These are phyloP conservation scores for Anhinga anhinga DNA, from an alignment of 2,113 vertebrate genomes.

Conservation along the genomic window DNA sequence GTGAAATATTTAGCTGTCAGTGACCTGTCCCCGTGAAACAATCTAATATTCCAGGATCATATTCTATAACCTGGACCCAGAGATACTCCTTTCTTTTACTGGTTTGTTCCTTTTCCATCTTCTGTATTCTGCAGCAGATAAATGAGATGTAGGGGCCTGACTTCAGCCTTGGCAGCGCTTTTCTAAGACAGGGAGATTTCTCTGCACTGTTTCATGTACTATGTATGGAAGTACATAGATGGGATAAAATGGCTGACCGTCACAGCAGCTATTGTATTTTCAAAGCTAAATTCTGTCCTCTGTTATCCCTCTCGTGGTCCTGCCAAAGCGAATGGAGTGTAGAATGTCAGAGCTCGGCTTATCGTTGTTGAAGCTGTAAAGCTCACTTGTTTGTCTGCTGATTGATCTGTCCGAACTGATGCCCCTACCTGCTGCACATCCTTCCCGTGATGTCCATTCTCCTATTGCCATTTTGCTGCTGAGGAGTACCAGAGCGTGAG, in stretches of 20 bases:
- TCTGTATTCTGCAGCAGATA: neutral
- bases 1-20: neutral
- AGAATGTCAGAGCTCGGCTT: neutral
- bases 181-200: neutral
- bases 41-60: neutral
- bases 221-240: neutral
- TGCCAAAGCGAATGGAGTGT: neutral
- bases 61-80: neutral
- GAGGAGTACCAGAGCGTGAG: neutral
- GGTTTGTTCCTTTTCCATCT: neutral
- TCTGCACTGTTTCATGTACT: neutral
- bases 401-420: neutral
- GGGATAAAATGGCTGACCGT: neutral
- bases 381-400: neutral
- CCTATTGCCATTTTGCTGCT: rapidly evolving
- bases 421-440: neutral
- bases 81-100: neutral
- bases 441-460: neutral
- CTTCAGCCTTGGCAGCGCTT: neutral
- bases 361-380: neutral
- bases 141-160: neutral
- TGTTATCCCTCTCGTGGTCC: neutral
- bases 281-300: neutral
- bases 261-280: neutral
- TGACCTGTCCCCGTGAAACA: neutral